These are phyloP conservation scores for Calephelis virginiensis DNA, from an alignment of 1,140 invertebrate genomes.

Conservation along the genomic window DNA sequence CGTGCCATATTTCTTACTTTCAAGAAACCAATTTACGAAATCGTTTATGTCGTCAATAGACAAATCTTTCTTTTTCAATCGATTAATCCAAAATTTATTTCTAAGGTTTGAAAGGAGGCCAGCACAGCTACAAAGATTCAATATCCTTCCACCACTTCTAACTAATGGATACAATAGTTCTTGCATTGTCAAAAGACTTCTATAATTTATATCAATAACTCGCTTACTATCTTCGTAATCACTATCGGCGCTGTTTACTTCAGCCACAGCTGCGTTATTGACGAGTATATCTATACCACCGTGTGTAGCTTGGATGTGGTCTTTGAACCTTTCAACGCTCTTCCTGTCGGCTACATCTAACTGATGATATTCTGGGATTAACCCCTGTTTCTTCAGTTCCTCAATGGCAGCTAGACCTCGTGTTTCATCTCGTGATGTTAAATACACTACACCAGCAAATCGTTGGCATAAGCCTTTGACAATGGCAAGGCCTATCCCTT, in stretches of 20 bases:
- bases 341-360: not conserved
- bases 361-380: not conserved
- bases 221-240: constrained; percentile 82
- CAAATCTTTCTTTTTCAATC: constrained; percentile 75
- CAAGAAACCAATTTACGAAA: constrained; percentile 84
- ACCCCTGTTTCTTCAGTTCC: not conserved
- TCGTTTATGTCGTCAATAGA: constrained; percentile 79
- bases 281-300: not conserved
- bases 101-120: constrained; percentile 81
- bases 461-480: not conserved
- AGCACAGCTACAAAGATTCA: constrained; percentile 85
- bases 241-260: constrained; percentile 70
- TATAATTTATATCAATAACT: constrained; percentile 84
- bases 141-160: constrained; percentile 82
- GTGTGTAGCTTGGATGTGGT: not conserved
- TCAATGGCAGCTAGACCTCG: not conserved
- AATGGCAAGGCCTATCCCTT: not conserved
- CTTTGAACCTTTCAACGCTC: not conserved
- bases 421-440: constrained; percentile 3
- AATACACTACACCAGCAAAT: constrained; percentile 2
- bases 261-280: constrained; percentile 87
- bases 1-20: constrained; percentile 53
- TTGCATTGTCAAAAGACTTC: constrained; percentile 81
- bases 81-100: constrained; percentile 75
- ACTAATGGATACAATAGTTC: constrained; percentile 84